Evolutionary conservation across 2,113 vertebrate species (phyloP).

Genomic region (Myocastor coypus): DNA sequence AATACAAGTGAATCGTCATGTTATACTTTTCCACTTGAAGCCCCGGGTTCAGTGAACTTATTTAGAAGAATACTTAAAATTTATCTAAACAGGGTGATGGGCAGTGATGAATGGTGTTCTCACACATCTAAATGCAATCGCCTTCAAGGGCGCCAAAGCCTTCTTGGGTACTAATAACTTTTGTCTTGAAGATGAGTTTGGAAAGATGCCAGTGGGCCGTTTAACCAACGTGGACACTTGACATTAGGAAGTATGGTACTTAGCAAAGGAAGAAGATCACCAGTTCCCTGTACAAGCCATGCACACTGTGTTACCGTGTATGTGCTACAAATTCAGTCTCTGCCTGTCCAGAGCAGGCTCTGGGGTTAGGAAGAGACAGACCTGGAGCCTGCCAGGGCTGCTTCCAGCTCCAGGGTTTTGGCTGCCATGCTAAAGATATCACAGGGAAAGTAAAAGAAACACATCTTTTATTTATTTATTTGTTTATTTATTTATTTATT

Average conservation of each 20-base stretch:
- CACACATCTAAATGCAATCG: background rate
- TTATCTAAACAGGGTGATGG: background rate
- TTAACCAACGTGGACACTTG: background rate
- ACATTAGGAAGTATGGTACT: background rate
- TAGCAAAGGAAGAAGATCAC: constrained; percentile 2
- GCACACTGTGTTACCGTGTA: background rate
- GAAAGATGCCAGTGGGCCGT: background rate
- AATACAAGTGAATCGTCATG: background rate
- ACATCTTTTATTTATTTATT: background rate
- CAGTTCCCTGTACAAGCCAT: background rate
- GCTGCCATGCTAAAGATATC: background rate
- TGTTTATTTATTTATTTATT: background rate
- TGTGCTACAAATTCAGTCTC: background rate
- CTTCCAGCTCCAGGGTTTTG: background rate
- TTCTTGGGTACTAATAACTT: background rate
- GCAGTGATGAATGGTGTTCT: background rate
- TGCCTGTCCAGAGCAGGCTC: background rate
- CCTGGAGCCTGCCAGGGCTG: background rate
- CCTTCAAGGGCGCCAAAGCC: background rate
- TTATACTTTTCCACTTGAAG: background rate
- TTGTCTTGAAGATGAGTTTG: background rate
- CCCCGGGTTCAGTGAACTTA: background rate
- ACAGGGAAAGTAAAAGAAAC: background rate
- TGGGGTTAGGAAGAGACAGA: background rate
- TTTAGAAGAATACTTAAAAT: constrained; percentile 27